Evolutionary conservation across 1,140 invertebrate species (phyloP), one percentile per base, ranked within the genome.

Genomic region (Drosophila mauritiana): DNA sequence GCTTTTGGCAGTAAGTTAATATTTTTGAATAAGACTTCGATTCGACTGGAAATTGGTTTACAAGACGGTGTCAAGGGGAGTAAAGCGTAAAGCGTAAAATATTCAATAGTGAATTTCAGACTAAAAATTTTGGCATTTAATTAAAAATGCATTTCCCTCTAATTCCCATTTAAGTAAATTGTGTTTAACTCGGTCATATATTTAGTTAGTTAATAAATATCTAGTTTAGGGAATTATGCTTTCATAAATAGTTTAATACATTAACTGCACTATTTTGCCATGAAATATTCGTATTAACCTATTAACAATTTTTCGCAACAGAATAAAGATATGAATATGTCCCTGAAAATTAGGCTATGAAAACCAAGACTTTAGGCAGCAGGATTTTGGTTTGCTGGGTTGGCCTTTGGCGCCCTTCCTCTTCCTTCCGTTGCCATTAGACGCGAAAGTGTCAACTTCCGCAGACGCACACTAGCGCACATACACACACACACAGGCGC

Each of bases 361-460:
- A 69, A 54, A 22, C 4, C 31, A 11, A n/a, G 20, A 36, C 25
- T 13, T n/a, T n/a, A 6, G 11, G 1, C 25, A n/a, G 7, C 7
- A n/a, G 46, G 46, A 27, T 48, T 13, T 27, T 3, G 12, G 25
- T 39, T 54, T 15, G 17, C 13, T 39, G 4, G 4, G n/a, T 22
- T 67, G 45, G 15, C 63, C 57, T 22, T 40, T 34, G 8, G 53
- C 43, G 75, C 43, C 53, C 59, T 88, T 68, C 82, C 73, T 61
- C 52, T 74, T 59, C 27, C 63, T 61, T 64, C 61, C 68, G 65
- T 67, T 59, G 80, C 79, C 83, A 88, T 88, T 86, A 86, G 75
- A 77, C 78, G 70, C 70, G 58, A 79, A 86, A 86, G 83, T 86
- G 83, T 86, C 83, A 86, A 88, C 83, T 86, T 86, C 83, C 83